phyloP scores from a whole-genome alignment of 2,113 vertebrate genomes.

The Donacobius atricapilla region DNA sequence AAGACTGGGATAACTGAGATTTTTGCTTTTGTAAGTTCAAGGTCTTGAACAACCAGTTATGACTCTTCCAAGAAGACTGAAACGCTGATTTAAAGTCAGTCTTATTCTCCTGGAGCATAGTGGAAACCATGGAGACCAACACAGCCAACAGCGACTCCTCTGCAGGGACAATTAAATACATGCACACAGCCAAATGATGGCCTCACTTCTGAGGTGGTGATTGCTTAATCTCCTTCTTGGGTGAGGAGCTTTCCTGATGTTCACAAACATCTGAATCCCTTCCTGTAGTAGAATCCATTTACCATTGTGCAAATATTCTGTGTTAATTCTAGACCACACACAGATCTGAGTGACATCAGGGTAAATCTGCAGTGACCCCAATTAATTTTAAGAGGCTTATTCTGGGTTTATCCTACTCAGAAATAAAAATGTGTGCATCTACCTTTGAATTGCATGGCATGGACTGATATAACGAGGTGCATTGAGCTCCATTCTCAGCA shows the following conservation, averaged over 20 bases:
- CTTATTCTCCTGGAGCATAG: background rate
- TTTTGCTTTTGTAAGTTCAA: background rate
- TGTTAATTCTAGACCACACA: background rate
- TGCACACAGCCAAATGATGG: background rate
- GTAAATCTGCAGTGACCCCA: background rate
- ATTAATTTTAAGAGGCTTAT: constrained; percentile 35
- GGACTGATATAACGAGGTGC: background rate
- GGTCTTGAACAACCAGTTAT: background rate
- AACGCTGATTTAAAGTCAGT: background rate
- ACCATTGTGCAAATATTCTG: background rate
- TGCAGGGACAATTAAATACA: background rate
- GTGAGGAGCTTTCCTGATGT: too few species aligned
- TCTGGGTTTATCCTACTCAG: background rate
- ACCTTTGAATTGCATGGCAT: background rate
- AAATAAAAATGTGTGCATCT: constrained; percentile 2
- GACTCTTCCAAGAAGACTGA: background rate
- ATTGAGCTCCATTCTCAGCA: background rate
- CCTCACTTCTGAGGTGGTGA: background rate
- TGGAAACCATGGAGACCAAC: background rate
- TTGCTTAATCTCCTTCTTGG: background rate
- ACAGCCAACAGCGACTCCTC: background rate
- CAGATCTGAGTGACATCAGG: background rate
- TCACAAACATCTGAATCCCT: background rate
- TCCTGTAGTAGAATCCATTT: background rate
- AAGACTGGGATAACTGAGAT: background rate